Base-by-base conservation (phyloP, 1,140 invertebrate species). In the Pogonomyrmex barbatus region DNA sequence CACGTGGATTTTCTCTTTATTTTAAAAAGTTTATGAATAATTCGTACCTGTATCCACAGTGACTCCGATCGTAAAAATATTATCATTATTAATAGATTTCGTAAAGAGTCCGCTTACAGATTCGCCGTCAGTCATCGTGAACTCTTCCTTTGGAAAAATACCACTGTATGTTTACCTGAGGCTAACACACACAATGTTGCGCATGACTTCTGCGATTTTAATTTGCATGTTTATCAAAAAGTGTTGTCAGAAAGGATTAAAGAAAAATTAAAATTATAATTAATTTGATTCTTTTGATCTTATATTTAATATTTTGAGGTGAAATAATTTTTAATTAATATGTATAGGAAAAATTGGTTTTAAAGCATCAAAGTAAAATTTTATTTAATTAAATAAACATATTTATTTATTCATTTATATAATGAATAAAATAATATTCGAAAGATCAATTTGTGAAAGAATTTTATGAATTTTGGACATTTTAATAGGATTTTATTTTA, bases 1-100 rank as follows among this genome's bases (percentile, higher is more conserved):
- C 85, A 89, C 73, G 68, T 77, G 78, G 8, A 63, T 52, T 67
- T 24, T 67, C 60, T 45, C 30, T 9, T 24, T 6, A n/a, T 9
- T 14, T 67, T 50, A 12, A 86, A 58, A 52, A 75, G 10, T 24
- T n/a, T 1, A 17, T 9, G 14, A 52, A 1, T 6, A 52, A n/a
- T 42, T 36, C 30, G 12, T 87, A 93, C 92, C 92, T 79, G 92
- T 93, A n/a, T 90, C 91, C 5, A 93, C 87, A 0, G 92, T 93
- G 0, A 90, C 88, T 39, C 83, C 84, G 0, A 94, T 54, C 50
- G 78, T 93, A 33, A 92, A 83, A 58, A 90, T 56, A 58, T 89
- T 77, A 33, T 90, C 83, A n/a, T 90, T 82, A 8, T 24, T 6
- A 47, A 65, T 75, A 1, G 92, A 89, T 65, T 89, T 63, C 8